Evolutionary conservation across 2,113 vertebrate species (phyloP), one percentile per base, ranked within the genome.

Genomic region (Poeciliopsis turrubarensis): DNA sequence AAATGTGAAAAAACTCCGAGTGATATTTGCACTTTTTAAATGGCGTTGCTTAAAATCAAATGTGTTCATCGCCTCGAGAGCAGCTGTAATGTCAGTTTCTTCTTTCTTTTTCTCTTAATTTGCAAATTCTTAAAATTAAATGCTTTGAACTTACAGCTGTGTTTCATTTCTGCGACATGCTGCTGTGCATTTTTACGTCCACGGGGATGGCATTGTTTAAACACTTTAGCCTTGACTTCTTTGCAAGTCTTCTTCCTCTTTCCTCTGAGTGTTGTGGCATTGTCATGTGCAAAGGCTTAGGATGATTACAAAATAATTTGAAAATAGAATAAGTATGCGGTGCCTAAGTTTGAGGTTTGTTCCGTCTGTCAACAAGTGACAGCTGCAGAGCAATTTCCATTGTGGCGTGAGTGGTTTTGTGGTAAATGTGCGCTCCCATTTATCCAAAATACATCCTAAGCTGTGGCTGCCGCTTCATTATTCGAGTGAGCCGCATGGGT

Each of bases 291-390:
- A 92, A 91, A 87, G 83, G 86, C 82, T 94, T 91, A 89, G 79
- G 84, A 86, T 92, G 91, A 93, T 93, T 93, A 92, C 90, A 87
- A 92, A 94, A 94, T 95, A 89, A 93, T 94, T 91, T 91, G 89
- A 93, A 93, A 94, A 94, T 91, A 86, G 86, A 93, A 93, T 93
- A 92, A 92, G 88, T 89, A 82, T 62, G 73, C 81, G 65, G 81
- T 78, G 89, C 88, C 81, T 90, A 90, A 87, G 87, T 88, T 57
- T 93, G 89, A 90, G 92, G 91, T 93, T 93, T 92, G 81, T 77
- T 86, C 80, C 77, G 70, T 94, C 92, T 93, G 91, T 92, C 91
- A 90, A 88, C 88, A 89, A 88, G 86, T 92, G 92, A 92, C 91
- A 94, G 92, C 89, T 83, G 91, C 79, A 80, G 80, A 91, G 91